Evolutionary conservation across 2,113 vertebrate genomes (phyloP).

Genomic region (Poeciliopsis occidentalis): DNA sequence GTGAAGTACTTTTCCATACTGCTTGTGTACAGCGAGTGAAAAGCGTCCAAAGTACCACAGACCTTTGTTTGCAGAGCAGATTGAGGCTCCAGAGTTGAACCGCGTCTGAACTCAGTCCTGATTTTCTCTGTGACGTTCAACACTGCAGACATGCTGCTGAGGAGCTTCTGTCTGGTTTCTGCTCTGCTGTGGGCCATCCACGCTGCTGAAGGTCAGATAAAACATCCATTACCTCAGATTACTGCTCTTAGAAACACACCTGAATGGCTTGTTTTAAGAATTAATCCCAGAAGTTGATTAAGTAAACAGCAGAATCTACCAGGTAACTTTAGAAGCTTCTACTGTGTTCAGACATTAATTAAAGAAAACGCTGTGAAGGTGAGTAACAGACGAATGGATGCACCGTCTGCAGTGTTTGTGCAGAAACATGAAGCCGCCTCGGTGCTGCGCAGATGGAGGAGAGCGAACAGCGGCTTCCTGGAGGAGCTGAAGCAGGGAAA

Average conservation of each 20-base stretch:
- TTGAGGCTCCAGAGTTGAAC: background rate
- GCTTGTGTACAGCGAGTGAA: background rate
- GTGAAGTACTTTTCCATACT: background rate
- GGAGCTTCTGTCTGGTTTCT: constrained; percentile 28
- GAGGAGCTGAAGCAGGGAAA: constrained; percentile 86
- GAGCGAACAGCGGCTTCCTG: constrained; percentile 81
- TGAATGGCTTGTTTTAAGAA: no score
- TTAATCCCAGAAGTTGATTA: no score
- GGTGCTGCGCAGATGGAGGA: constrained; percentile 57
- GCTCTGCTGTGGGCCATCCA: background rate
- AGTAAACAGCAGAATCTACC: no score
- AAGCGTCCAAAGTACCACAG: background rate
- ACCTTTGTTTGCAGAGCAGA: constrained; percentile 11
- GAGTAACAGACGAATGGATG: background rate
- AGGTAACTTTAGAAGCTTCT: no score
- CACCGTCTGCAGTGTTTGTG: constrained; percentile 62
- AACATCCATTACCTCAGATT: background rate
- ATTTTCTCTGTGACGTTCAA: background rate
- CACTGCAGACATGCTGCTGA: constrained; percentile 45
- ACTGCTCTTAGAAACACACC: background rate
- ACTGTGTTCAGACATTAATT: background rate
- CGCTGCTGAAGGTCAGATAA: constrained; percentile 45
- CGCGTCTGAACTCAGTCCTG: background rate
- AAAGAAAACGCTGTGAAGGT: background rate
- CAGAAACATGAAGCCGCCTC: constrained; percentile 39